Evolutionary conservation across 2,113 vertebrate genomes (phyloP).

Genomic region (Platichthys flesus): DNA sequence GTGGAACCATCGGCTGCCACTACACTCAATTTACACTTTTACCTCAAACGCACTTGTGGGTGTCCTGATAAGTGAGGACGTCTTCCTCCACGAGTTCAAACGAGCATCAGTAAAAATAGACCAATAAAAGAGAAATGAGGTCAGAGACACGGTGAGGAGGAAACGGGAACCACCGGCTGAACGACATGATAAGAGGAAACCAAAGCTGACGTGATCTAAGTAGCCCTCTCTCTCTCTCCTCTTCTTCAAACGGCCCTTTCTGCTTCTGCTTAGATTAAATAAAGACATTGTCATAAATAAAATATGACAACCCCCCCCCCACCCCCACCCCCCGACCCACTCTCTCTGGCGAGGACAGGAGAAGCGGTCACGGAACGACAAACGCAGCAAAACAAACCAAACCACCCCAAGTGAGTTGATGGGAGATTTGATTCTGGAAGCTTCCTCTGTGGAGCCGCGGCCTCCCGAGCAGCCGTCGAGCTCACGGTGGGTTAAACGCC

Average conservation of each 20-base stretch:
- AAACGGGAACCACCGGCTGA: constrained; percentile 5
- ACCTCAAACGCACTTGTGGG: constrained; percentile 64
- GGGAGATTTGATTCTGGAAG: constrained; percentile 41
- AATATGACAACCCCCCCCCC: constrained; percentile 20
- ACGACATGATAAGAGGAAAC: background rate
- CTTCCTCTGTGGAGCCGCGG: constrained; percentile 16
- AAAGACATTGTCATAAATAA: constrained; percentile 14
- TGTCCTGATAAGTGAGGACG: constrained; percentile 54
- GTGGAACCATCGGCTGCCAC: constrained; percentile 53
- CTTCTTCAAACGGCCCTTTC: background rate
- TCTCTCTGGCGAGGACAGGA: background rate
- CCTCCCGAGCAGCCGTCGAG: constrained; percentile 65
- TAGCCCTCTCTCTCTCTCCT: too few species aligned
- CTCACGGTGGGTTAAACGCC: constrained; percentile 52
- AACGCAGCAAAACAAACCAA: constrained; percentile 58
- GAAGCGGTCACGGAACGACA: constrained; percentile 23
- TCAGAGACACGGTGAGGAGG: background rate
- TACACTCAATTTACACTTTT: constrained; percentile 71
- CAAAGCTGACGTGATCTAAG: too few species aligned
- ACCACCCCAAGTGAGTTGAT: constrained; percentile 30
- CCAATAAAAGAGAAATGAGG: constrained; percentile 22
- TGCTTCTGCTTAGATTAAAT: constrained; percentile 7
- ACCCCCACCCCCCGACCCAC: constrained; percentile 11
- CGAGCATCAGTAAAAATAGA: constrained; percentile 28
- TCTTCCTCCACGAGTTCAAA: constrained; percentile 39